Percentiles rank a stretch among this genome's conserved stretches.
phyloP scores from a whole-genome alignment of 2,113 vertebrate genomes.

The Urocolius indicus region DNA sequence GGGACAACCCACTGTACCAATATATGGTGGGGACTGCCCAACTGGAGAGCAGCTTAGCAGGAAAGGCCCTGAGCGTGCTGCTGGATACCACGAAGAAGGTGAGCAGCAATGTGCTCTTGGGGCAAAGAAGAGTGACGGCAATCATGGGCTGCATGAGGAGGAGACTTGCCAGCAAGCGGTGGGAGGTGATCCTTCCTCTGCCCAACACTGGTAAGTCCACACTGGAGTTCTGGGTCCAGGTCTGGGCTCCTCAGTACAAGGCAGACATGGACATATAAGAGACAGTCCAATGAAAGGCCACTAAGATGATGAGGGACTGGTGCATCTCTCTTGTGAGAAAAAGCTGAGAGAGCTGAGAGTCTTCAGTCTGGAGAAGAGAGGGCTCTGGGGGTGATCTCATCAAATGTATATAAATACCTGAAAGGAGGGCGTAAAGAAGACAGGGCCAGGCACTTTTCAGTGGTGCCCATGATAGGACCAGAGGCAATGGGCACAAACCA shows the following conservation, averaged over 20 bases:
- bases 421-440: not conserved
- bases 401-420: not conserved
- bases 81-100: accelerated
- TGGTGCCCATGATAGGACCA: not conserved
- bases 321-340: not conserved
- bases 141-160: not conserved
- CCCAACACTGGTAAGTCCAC: not conserved
- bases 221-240: not conserved
- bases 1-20: not conserved
- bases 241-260: not conserved
- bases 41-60: not conserved
- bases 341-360: not conserved
- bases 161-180: not conserved
- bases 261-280: not conserved
- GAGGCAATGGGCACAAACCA: not conserved
- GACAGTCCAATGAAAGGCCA: not conserved
- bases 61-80: not conserved
- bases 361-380: not conserved
- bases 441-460: not conserved
- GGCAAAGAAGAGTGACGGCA: not conserved
- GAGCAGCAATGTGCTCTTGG: not conserved
- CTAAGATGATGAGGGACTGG: not conserved
- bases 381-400: not conserved
- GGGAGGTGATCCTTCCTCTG: not conserved
- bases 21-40: not conserved